Evolutionary conservation across 1,140 invertebrate genomes (phyloP).

Genomic region (Phymorhynchus buccinoides): DNA sequence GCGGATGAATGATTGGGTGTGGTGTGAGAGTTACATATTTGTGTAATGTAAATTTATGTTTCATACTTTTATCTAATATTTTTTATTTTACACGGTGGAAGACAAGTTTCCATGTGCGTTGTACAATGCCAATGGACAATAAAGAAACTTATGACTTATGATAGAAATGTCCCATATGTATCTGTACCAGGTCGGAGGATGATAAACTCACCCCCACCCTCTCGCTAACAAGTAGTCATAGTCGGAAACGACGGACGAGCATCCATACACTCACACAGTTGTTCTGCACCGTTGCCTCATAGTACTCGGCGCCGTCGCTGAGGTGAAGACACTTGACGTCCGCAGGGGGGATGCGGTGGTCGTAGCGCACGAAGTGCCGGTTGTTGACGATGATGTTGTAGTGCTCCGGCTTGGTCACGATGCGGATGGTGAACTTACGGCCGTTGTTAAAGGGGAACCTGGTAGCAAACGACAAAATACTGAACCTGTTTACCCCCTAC

Average conservation of each 20-base stretch:
- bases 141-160: too few species aligned
- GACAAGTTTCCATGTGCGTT: too few species aligned
- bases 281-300: constrained; percentile 58
- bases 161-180: too few species aligned
- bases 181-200: too few species aligned
- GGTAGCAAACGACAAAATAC: not conserved
- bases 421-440: constrained; percentile 82
- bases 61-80: too few species aligned
- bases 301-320: constrained; percentile 57
- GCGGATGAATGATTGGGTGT: too few species aligned
- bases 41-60: too few species aligned
- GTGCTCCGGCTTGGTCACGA: constrained; percentile 80
- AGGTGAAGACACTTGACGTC: constrained; percentile 53
- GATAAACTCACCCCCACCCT: not conserved
- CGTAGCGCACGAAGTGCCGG: constrained; percentile 52
- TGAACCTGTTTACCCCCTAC: too few species aligned
- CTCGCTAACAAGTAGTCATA: not conserved
- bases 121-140: too few species aligned
- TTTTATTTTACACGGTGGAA: too few species aligned
- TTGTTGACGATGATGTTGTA: constrained; percentile 74
- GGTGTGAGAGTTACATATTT: too few species aligned
- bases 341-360: constrained; percentile 47
- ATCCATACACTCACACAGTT: constrained; percentile 54
- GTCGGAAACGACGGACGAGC: not conserved
- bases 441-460: constrained; percentile 79